phyloP scores from a whole-genome alignment of 1,140 invertebrate species.

The Sycophila sp. region DNA sequence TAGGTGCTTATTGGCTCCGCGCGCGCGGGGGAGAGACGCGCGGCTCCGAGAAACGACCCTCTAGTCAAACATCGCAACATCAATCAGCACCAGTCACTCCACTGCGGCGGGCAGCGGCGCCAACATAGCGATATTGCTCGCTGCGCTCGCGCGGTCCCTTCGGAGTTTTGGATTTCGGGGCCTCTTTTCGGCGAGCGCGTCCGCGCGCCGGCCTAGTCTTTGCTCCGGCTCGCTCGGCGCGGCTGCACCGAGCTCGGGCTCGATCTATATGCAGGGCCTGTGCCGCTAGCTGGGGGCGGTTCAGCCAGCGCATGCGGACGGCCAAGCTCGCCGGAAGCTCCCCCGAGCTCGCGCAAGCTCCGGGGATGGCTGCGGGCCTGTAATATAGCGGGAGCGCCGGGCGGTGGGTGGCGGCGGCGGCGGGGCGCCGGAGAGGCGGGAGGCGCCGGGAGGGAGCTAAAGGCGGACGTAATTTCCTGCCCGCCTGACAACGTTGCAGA shows the following conservation, averaged over 20 bases:
- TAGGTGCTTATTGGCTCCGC: constrained; percentile 64
- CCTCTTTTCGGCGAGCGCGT: constrained; percentile 7
- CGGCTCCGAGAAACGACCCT: constrained; percentile 56
- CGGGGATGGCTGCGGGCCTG: constrained; percentile 28
- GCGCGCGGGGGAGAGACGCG: constrained; percentile 56
- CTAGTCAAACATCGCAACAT: constrained; percentile 67
- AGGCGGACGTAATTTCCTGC: constrained; percentile 68
- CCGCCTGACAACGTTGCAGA: constrained; percentile 60
- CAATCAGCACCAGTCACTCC: constrained; percentile 67
- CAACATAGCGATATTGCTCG: constrained; percentile 62
- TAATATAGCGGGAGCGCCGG: constrained; percentile 19
- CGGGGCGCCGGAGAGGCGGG: constrained; percentile 16
- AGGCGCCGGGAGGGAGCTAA: constrained; percentile 49
- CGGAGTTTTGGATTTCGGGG: constrained; percentile 4
- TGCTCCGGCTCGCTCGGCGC: constrained; percentile 34
- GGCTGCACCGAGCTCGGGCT: background rate
- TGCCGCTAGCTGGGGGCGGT: constrained; percentile 38
- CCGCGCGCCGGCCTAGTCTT: constrained; percentile 9
- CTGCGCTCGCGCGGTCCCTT: constrained; percentile 40
- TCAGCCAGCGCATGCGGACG: constrained; percentile 40
- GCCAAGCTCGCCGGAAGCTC: constrained; percentile 34
- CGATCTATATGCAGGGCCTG: background rate
- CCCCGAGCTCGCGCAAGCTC: constrained; percentile 2
- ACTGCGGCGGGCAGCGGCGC: constrained; percentile 37
- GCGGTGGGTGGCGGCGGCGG: background rate